These are phyloP conservation scores for Podarcis lilfordi DNA, from an alignment of 2,797 vertebrate genomes.

Conservation along the genomic window DNA sequence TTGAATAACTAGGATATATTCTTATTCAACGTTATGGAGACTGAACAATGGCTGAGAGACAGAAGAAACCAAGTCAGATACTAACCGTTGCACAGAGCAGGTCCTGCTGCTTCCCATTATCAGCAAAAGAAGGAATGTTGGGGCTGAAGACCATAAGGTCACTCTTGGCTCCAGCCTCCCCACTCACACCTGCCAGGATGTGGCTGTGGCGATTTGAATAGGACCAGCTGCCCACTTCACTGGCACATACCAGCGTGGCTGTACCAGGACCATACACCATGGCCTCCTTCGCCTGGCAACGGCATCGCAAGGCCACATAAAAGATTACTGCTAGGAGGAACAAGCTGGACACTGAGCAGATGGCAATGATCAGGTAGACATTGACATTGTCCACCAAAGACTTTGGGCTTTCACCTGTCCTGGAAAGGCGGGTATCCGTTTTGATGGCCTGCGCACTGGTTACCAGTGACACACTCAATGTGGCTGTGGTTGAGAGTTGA, in stretches of 20 bases:
- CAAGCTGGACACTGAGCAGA: conserved; percentile 68
- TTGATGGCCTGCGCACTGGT: conserved; percentile 56
- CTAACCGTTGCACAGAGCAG: conserved; percentile 30
- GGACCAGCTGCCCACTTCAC: conserved; percentile 71
- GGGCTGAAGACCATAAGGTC: conserved; percentile 73
- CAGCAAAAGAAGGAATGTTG: conserved; percentile 34
- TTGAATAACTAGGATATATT: neutral
- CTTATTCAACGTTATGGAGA: neutral
- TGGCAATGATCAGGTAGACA: conserved; percentile 66
- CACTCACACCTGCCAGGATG: conserved; percentile 46
- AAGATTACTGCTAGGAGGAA: conserved; percentile 64
- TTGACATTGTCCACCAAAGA: conserved; percentile 26
- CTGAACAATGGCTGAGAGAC: neutral
- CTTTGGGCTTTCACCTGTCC: neutral
- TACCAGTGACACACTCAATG: conserved; percentile 72
- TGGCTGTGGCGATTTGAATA: conserved; percentile 66
- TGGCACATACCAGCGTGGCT: conserved; percentile 59
- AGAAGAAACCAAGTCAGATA: neutral
- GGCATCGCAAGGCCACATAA: conserved; percentile 49
- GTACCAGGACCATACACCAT: conserved; percentile 28
- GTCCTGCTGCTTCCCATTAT: conserved; percentile 12
- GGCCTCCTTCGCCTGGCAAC: neutral
- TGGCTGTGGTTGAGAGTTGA: conserved; percentile 69
- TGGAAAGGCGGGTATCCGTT: conserved; percentile 6
- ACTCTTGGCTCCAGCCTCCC: conserved; percentile 55